Evolutionary conservation across 2,888 invertebrate species (phyloP), one percentile per base, ranked within the genome.

Genomic region (Coecobrya sp.): DNA sequence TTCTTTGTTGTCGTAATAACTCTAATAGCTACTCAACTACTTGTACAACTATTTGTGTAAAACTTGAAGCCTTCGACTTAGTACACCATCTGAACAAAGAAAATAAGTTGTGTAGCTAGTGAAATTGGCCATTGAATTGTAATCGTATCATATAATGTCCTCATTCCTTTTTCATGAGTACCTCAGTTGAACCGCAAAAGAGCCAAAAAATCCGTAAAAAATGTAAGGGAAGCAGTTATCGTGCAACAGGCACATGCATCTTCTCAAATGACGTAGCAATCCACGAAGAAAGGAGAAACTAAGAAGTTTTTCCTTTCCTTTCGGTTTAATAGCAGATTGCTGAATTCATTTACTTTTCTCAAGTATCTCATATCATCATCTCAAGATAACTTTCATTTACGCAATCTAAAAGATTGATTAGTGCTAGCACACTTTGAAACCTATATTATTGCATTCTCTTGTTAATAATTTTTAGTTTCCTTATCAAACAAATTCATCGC

Each of bases 281-380:
- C n/a, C n/a, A 4, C n/a, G 19, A 16, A 4, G 1, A 4, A 55
- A 55, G 7, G n/a, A 16, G 5, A 55, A 19, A 3, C n/a, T 1
- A 10, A 62, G 62, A 10, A 62, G 62, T 62, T 62, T 62, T 62
- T 62, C 62, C 62, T 62, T 62, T 62, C 62, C 1, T 22, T 62
- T 22, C 25, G n/a, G 11, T 62, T 62, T 25, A 25, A 42, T 10
- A 7, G 10, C 42, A 42, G 10, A 42, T 7, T 49, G 49, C 11
- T 49, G 10, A 49, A 49, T 42, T 42, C 10, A 49, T 49, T 49
- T 11, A 49, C 49, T 49, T 49, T 49, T 49, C 42, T 36, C 36
- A 36, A 36, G 13, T 49, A 13, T 3, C 49, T 49, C 49, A 7
- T 36, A 2, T 4, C 36, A n/a, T 36, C 3, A 7, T 36, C 7